Percentiles rank a stretch among this genome's conserved stretches.
Evolutionary conservation across 2,113 vertebrate species (phyloP).

Genomic region (Periophthalmodon schlosseri): DNA sequence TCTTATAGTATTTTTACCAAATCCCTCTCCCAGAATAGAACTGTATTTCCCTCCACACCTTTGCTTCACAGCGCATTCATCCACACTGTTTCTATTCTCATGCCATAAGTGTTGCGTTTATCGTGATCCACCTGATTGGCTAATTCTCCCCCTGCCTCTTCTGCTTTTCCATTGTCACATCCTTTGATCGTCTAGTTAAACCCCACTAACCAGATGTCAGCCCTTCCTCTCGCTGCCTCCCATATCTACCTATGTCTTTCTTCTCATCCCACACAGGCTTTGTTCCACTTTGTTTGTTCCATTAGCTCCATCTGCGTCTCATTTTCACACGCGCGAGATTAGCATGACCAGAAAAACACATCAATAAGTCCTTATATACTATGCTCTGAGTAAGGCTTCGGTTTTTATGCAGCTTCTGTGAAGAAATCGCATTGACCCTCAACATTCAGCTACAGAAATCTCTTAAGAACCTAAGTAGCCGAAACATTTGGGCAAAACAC

Average conservation of each 20-base stretch:
- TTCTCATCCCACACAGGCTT: conserved; percentile 51
- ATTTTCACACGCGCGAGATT: neutral
- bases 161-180: conserved; percentile 32
- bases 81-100: conserved; percentile 29
- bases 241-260: conserved; percentile 19
- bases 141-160: conserved; percentile 38
- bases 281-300: conserved; percentile 48
- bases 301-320: conserved; percentile 37
- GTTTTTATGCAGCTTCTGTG: neutral
- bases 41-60: conserved; percentile 21
- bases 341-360: neutral
- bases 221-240: conserved; percentile 29
- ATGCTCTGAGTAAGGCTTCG: neutral
- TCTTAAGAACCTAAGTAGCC: conserved; percentile 32
- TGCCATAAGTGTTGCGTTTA: conserved; percentile 9
- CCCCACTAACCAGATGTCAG: conserved; percentile 53
- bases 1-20: conserved; percentile 22
- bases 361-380: neutral
- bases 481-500: conserved; percentile 45
- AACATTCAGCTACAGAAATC: conserved; percentile 40
- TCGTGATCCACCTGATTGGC: conserved; percentile 48
- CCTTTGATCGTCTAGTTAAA: conserved; percentile 61
- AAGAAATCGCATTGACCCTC: conserved; percentile 12
- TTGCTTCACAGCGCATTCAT: conserved; percentile 7
- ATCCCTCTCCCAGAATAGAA: conserved; percentile 23